A percentile compares a stretch with the other conserved stretches of the same genome.
These are phyloP conservation scores for Babyrousa celebensis DNA, from an alignment of 2,797 vertebrate genomes.

Conservation along the genomic window DNA sequence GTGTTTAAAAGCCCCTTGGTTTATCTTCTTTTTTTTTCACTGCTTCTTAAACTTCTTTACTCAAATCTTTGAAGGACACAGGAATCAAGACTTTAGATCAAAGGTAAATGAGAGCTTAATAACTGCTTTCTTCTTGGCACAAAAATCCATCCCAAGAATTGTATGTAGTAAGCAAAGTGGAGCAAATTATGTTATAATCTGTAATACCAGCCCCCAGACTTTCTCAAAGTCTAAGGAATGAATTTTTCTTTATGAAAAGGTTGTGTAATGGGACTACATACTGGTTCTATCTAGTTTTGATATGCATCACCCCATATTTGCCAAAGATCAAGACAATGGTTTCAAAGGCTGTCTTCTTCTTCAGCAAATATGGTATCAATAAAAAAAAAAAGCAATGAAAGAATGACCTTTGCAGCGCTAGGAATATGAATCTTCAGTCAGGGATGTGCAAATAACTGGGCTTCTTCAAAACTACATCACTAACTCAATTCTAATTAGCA, in stretches of 20 bases:
- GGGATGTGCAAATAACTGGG: conserved; percentile 43
- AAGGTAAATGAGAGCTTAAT: background rate
- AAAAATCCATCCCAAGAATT: background rate
- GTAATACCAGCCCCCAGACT: too few species aligned
- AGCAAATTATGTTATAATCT: background rate
- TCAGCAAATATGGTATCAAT: background rate
- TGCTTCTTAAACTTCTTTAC: background rate
- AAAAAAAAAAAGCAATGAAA: background rate
- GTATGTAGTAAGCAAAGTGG: background rate
- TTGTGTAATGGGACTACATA: background rate
- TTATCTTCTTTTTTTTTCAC: conserved; percentile 44
- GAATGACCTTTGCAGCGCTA: conserved; percentile 30
- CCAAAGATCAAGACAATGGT: background rate
- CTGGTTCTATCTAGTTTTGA: too few species aligned
- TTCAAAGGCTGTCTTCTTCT: background rate
- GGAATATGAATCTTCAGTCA: conserved; percentile 25
- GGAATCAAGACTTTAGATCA: conserved; percentile 10
- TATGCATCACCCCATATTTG: rapidly evolving
- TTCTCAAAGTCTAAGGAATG: background rate
- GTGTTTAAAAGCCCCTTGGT: background rate
- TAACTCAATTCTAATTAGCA: conserved; percentile 78
- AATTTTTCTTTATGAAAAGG: background rate
- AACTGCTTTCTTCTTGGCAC: background rate
- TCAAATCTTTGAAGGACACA: background rate
- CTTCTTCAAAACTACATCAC: conserved; percentile 63